phyloP scores from a whole-genome alignment of 2,113 vertebrate genomes.

The Poeciliopsis turrubarensis region DNA sequence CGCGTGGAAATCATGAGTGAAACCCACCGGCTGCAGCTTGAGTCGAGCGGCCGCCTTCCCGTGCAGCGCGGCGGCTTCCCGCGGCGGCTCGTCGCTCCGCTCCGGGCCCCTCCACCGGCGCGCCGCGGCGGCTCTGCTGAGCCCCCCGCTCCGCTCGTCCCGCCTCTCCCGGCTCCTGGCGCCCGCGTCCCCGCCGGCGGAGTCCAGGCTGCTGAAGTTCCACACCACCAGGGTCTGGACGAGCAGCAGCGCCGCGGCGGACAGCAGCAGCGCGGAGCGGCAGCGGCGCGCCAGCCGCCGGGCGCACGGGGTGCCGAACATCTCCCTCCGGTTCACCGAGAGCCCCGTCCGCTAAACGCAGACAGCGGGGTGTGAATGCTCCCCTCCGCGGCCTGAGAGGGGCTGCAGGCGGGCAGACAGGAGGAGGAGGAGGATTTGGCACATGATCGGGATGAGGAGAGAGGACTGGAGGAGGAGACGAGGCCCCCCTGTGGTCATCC shows the following conservation, averaged over 20 bases:
- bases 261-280: conserved; percentile 86
- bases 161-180: conserved; percentile 78
- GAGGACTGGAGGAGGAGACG: conserved; percentile 21
- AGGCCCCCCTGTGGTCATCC: conserved; percentile 56
- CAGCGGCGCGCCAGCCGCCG: conserved; percentile 91
- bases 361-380: conserved; percentile 68
- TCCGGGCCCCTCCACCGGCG: conserved; percentile 64
- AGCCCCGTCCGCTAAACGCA: conserved; percentile 64
- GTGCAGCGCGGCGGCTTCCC: conserved; percentile 44
- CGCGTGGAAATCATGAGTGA: conserved; percentile 19
- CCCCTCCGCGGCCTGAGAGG: conserved; percentile 43
- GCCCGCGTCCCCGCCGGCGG: conserved; percentile 79
- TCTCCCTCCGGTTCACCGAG: conserved; percentile 45
- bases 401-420: conserved; percentile 46
- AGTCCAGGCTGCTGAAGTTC: conserved; percentile 96
- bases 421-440: conserved; percentile 30
- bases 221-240: conserved; percentile 94
- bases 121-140: conserved; percentile 75
- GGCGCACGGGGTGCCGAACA: conserved; percentile 80
- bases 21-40: conserved; percentile 77
- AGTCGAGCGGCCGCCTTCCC: conserved; percentile 72
- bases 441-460: conserved; percentile 9
- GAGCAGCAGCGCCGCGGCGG: conserved; percentile 89
- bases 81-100: conserved; percentile 70
- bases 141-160: conserved; percentile 71